Percentiles rank a stretch among this genome's conserved stretches.
phyloP scores from a whole-genome alignment of 2,113 vertebrate species.

The Grallaria varia region DNA sequence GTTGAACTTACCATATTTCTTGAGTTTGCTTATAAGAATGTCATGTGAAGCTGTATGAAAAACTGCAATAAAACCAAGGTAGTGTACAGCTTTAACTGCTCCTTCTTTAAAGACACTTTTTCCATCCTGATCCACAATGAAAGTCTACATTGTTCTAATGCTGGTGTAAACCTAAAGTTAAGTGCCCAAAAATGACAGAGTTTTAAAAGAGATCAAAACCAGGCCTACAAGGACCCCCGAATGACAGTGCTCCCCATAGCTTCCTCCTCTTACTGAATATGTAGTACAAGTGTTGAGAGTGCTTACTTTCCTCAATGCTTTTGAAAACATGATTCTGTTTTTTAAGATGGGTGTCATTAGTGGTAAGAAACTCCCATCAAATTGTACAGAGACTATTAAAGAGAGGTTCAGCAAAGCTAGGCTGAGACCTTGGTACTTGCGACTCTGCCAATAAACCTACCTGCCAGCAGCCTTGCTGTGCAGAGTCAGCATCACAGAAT shows the following conservation, averaged over 20 bases:
- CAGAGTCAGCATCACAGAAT: neutral
- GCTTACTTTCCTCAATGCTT: neutral
- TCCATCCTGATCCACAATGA: neutral
- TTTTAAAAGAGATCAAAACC: neutral
- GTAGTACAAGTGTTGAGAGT: neutral
- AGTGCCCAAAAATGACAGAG: neutral
- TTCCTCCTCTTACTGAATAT: neutral
- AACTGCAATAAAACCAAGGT: neutral
- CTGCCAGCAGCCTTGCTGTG: neutral
- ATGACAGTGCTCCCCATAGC: neutral
- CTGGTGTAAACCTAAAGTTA: neutral
- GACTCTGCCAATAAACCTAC: neutral
- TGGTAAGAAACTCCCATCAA: neutral
- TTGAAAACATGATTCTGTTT: neutral
- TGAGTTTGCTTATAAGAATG: neutral
- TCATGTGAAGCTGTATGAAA: neutral
- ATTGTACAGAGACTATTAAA: neutral
- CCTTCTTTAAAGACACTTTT: neutral
- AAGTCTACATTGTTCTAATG: neutral
- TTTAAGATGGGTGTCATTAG: neutral
- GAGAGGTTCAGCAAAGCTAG: neutral
- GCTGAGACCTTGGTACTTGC: neutral
- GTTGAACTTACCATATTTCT: neutral
- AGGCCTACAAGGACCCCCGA: neutral
- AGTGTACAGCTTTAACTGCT: neutral